These are phyloP conservation scores for Chaetops frenatus DNA, from an alignment of 2,113 vertebrate genomes.

Conservation along the genomic window DNA sequence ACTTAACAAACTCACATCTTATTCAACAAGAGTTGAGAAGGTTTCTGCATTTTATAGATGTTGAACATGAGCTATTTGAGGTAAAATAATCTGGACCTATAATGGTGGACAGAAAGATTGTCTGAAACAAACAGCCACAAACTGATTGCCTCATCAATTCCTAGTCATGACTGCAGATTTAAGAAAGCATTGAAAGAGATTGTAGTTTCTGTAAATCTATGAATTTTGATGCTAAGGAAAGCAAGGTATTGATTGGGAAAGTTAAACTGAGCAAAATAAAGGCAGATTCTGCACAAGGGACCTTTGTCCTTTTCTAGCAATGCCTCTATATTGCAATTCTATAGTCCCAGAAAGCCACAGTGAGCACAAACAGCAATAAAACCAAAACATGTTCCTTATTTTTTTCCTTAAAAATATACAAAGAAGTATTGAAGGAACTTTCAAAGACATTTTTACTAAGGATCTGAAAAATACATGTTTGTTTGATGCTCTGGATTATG, in stretches of 20 bases:
- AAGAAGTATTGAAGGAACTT: not conserved
- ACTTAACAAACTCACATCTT: constrained; percentile 5
- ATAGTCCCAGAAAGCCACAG: not conserved
- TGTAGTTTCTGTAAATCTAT: not conserved
- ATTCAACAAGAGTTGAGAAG: not conserved
- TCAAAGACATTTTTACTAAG: not conserved
- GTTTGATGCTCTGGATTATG: not conserved
- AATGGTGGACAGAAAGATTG: not conserved
- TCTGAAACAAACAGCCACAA: not conserved
- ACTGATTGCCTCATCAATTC: not conserved
- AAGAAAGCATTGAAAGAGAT: not conserved
- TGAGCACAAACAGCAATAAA: not conserved
- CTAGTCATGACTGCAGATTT: not conserved
- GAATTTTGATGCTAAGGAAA: not conserved
- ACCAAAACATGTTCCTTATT: not conserved
- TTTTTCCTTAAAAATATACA: not conserved
- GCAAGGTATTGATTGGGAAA: not conserved
- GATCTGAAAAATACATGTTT: not conserved
- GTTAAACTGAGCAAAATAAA: not conserved
- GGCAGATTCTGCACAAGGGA: not conserved
- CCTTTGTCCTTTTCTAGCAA: not conserved
- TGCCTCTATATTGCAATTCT: not conserved
- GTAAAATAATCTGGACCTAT: not conserved
- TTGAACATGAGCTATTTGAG: not conserved
- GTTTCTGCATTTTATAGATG: not conserved